Base-by-base conservation (phyloP, 2,888 invertebrate genomes). In the Drosophila basisetae region DNA sequence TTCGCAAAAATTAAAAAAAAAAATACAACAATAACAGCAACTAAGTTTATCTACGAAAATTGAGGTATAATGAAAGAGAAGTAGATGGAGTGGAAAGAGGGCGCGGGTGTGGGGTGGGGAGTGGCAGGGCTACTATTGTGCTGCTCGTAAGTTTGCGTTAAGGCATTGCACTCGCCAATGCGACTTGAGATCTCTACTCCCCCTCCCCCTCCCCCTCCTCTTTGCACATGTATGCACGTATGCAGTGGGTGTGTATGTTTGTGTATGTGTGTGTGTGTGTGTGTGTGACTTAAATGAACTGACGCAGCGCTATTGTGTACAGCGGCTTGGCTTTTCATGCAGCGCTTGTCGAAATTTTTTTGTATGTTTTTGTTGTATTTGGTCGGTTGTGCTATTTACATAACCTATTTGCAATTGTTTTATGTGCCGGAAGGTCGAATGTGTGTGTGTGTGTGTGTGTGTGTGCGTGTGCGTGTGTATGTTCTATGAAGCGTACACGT, bases 391-490 rank as follows among this genome's bases (percentile, higher is more conserved):
- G 68, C 79, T 73, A 84, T 83, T 82, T 83, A 67, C 78, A 70
- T 84, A 82, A 82, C 69, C 70, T 60, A 82, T 55, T 81, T 69
- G 73, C 82, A 82, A 79, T 69, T 83, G 82, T 76, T 84, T 68
- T 73, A 59, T 78, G 39, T 64, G 73, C 76, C 77, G 68, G 70
- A 87, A 83, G 83, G 84, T 79, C 84, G 68, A 41, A 18, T 61
- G 18, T 18, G 37, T 53, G 47, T 41, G 39, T n/a, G 56, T 37
- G 39, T 52, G 50, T 50, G 43, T 25, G 37, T 22, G 59, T 67
- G 59, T 52, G 35, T 56, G 50, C 56, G 41, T 49, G 31, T 10
- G 31, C 10, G 37, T 33, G 58, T 65, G 55, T 59, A 72, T 73
- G 73, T 79, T 79, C 78, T 79, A 67, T 56, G 69, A 60, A 73